Base-by-base conservation (phyloP, 1,140 invertebrate species). In the Drosophila oshimai region DNA sequence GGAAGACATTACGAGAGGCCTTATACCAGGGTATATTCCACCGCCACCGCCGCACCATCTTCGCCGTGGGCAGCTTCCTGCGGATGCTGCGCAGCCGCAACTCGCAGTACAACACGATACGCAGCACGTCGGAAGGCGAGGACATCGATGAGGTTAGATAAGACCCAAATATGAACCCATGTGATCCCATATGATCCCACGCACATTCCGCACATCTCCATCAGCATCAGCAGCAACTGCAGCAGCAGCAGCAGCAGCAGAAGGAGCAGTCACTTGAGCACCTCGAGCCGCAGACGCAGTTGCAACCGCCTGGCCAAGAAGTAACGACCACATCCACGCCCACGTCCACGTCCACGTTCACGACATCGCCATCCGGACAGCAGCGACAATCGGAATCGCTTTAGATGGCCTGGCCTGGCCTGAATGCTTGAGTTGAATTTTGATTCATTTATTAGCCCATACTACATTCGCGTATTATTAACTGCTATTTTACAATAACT, bases 11-110 rank as follows among this genome's bases (percentile, higher is more conserved):
- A 47, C 92, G 95, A 62, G 95, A 96, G 79, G 95, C 95, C 54
- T 91, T 96, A 57, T 96, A 96, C 84, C 94, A 95, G 89, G 95
- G 95, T 77, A 96, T 96, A 70, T 95, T 96, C 90, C 94, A 95
- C 91, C 93, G 95, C 65, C 95, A 96, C 91, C 93, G 95, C 46
- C 93, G 95, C 87, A 95, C 95, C 15, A 96, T 96, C 84, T 94
- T 96, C 83, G 95, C 95, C 28, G 92, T 96, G 45, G 95, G 95
- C 26, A 96, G 95, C 45, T 96, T 96, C 88, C 93, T 96, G 33
- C 93, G 95, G 57, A 96, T 96, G 95, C 91, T 96, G 64, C 94
- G 94, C 90, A 95, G 94, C 90, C 95, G 95, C 91, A 95, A 95
- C 62, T 95, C 95, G 70, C 95, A 95, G 90, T 96, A 96, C 68